phyloP scores from a whole-genome alignment of 2,888 invertebrate species.

The Merodon equestris region DNA sequence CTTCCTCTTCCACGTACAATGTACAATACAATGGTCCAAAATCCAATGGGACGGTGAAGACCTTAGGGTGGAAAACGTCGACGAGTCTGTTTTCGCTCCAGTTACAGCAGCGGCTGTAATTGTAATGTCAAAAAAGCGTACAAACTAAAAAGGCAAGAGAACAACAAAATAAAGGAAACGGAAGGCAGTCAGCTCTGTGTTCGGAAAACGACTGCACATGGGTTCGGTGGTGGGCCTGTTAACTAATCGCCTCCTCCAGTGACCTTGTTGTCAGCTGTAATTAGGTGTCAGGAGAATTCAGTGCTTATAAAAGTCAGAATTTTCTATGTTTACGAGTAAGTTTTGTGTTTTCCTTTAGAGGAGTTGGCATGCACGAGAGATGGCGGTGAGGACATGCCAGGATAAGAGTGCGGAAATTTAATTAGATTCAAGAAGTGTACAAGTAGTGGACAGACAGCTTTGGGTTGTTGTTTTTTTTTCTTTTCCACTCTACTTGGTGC shows the following conservation, averaged over 20 bases:
- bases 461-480: too few species aligned
- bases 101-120: conserved; percentile 17
- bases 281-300: conserved; percentile 61
- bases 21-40: not conserved
- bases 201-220: conserved; percentile 9
- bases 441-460: too few species aligned
- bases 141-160: too few species aligned
- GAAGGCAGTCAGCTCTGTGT: conserved; percentile 34
- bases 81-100: conserved; percentile 31
- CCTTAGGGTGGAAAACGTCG: too few species aligned
- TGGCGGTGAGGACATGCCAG: not conserved
- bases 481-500: too few species aligned
- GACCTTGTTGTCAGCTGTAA: conserved; percentile 61
- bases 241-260: conserved; percentile 11
- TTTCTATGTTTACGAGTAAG: conserved; percentile 22
- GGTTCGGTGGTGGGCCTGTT: conserved; percentile 8
- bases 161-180: not conserved
- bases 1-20: conserved; percentile 27
- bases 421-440: conserved; percentile 8
- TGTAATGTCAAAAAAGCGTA: not conserved
- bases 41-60: conserved; percentile 3
- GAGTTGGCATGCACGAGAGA: too few species aligned
- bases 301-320: conserved; percentile 41
- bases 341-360: not conserved
- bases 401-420: conserved; percentile 22